Evolutionary conservation across 2,888 invertebrate species (phyloP), one percentile per base, ranked within the genome.

Genomic region (Acanthopleura granulata): DNA sequence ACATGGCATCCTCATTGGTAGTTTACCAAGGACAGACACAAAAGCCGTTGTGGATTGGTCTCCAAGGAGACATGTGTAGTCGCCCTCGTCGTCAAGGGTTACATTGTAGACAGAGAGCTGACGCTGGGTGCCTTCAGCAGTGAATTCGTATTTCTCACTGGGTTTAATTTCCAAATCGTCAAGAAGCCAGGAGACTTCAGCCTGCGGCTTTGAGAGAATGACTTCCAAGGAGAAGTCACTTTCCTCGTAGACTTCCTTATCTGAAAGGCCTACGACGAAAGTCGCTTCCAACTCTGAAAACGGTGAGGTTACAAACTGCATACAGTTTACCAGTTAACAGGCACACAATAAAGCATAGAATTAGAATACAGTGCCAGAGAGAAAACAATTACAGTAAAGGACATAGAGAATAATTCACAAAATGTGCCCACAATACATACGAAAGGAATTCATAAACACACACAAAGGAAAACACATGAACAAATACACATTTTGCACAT

Each of bases 171-270:
- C 81, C 61, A 85, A 81, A 57, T 85, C 87, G 73, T 88, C 84
- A 74, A 85, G 78, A 80, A 79, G 84, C 93, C 93, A 90, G 40
- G 81, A 80, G 22, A 88, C 88, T 50, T 83, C 84, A 77, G 84
- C 83, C 79, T 84, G 82, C 12, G 87, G 86, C 75, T 87, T 85
- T 79, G 82, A 86, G 75, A 89, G 80, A 77, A 88, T 86, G n/a
- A 71, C 71, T 16, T 40, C 50, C n/a, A 71, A 71, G 1, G 40
- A 22, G 18, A 71, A 71, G 18, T 16, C 16, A 22, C 22, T 49
- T 16, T 71, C 25, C 18, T 71, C 71, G 0, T 49, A 57, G 22
- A 71, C 71, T 27, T 75, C 72, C 16, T 49, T 72, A 30, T 75
- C 72, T 51, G 30, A 16, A 16, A 75, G 61, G 15, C 50, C 57